These are phyloP conservation scores for Dallia pectoralis DNA, from an alignment of 2,797 vertebrate species.

Conservation along the genomic window DNA sequence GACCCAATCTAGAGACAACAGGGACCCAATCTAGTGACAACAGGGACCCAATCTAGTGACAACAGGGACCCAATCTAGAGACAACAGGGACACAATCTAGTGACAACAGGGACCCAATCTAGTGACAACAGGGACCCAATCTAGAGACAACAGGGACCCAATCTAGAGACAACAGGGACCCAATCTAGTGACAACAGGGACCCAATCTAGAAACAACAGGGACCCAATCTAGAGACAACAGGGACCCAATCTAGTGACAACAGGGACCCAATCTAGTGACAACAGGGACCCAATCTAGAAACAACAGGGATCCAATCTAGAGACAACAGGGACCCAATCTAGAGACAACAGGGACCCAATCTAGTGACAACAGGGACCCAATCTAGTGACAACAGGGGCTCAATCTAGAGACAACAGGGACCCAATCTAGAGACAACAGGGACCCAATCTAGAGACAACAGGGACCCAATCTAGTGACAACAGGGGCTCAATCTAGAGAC, in stretches of 20 bases:
- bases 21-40: slow-evolving; percentile 13
- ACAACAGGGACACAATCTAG: slow-evolving; percentile 11
- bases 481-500: too few species aligned
- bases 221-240: slow-evolving; percentile 12
- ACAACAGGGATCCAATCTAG: slow-evolving; percentile 10
- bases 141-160: slow-evolving; percentile 13
- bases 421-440: slow-evolving; percentile 16
- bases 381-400: too few species aligned
- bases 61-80: slow-evolving; percentile 13
- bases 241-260: slow-evolving; percentile 13
- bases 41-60: slow-evolving; percentile 12
- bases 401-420: too few species aligned
- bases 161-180: slow-evolving; percentile 11
- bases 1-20: slow-evolving; percentile 12
- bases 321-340: slow-evolving; percentile 10
- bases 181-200: slow-evolving; percentile 13
- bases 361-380: slow-evolving; percentile 12
- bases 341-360: slow-evolving; percentile 13
- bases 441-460: slow-evolving; percentile 12
- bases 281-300: slow-evolving; percentile 11
- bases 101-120: slow-evolving; percentile 8
- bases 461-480: slow-evolving; percentile 14
- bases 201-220: slow-evolving; percentile 12
- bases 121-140: slow-evolving; percentile 11
- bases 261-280: slow-evolving; percentile 12